Evolutionary conservation across 2,797 vertebrate genomes (phyloP).

Genomic region (Caiman crocodilus): DNA sequence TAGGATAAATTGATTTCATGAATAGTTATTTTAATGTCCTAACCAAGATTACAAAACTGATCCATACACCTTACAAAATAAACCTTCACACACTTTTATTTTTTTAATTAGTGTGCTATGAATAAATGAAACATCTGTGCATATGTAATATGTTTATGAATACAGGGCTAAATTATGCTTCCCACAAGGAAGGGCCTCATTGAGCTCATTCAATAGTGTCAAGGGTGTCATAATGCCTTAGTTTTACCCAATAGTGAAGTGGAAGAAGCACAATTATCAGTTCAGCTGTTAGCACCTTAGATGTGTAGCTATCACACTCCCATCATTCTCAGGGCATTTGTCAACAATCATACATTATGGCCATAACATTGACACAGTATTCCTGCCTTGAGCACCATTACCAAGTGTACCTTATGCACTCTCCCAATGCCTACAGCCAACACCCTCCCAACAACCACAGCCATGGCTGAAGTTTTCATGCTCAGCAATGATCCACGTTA

Average conservation of each 20-base stretch:
- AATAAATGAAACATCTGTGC: not conserved
- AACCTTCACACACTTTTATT: not conserved
- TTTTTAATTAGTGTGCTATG: accelerated
- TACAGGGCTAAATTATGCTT: not conserved
- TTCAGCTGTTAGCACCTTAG: not conserved
- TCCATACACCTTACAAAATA: not conserved
- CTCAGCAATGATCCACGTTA: too few relatives aligned
- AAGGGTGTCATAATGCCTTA: too few relatives aligned
- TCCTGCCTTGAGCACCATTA: too few relatives aligned
- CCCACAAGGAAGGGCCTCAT: not conserved
- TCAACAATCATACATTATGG: accelerated
- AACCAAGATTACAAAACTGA: not conserved
- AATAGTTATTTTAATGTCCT: not conserved
- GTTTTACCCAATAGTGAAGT: too few relatives aligned
- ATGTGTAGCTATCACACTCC: accelerated
- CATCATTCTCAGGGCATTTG: not conserved
- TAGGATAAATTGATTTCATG: not conserved
- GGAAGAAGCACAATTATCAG: not conserved
- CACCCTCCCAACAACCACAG: too few relatives aligned
- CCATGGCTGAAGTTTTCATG: too few relatives aligned
- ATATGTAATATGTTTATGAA: not conserved
- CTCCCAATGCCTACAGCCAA: too few relatives aligned
- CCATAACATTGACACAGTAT: too few relatives aligned
- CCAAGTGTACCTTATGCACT: too few relatives aligned
- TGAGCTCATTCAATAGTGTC: too few relatives aligned